Evolutionary conservation across 2,888 invertebrate species (phyloP), one percentile per base, ranked within the genome.

Genomic region (Drosophila kambysellisi): DNA sequence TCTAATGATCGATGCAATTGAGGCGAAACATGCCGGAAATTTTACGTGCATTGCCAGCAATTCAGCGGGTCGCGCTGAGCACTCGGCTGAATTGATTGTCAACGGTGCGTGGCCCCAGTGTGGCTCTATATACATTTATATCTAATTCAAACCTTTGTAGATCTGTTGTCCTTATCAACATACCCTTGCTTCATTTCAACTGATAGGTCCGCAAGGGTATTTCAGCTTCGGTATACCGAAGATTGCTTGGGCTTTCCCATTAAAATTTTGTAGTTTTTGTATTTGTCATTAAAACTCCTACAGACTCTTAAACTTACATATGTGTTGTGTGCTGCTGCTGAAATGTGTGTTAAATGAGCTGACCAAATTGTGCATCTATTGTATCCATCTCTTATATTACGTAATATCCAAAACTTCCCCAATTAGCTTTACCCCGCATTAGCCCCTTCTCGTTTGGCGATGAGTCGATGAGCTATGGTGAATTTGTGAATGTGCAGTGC

Each of bases 11-110:
- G 95, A 95, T 86, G 94, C 95, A 39, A 95, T 96, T 60, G 94
- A 94, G 89, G 95, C 95, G 76, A 95, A 94, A 89, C 96, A 96
- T 92, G 95, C 95, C 72, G 97, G 96, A 79, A 95, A 95, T 92
- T 97, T 96, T 93, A 95, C 96, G 74, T 97, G 97, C 92, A 94
- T 95, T 79, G 96, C 96, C 65, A 95, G 95, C 92, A 97, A 97
- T 93, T 94, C 94, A 88, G 97, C 96, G 64, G 97, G 96, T 88
- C 93, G 93, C 69, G 94, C 95, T 82, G 95, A 95, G 83, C 95
- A 96, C 93, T 95, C 96, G 70, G 95, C 97, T 76, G 94, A 94
- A 90, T 94, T 97, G 83, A 94, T 95, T 91, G 96, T 97, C 80
- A 96, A 96, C 93, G 96, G 96, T 96, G 92, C 84, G 95, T 79